Conservation (phyloP, 2,888 invertebrate species). For the Cryptophagus acutangulus region DNA sequence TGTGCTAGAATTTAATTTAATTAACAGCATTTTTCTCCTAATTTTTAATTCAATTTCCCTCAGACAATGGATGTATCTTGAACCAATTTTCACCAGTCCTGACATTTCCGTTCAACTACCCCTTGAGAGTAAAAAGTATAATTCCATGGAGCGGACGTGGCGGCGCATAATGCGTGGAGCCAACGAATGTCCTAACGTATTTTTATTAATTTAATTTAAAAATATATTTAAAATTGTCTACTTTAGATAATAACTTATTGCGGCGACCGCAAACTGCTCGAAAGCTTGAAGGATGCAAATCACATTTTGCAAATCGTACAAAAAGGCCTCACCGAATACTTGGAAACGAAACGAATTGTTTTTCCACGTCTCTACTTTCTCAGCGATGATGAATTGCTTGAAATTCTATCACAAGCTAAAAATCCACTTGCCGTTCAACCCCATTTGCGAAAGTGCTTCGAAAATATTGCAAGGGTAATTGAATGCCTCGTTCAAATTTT, state of each 20-base stretch:
- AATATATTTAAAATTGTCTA: conserved; percentile 7
- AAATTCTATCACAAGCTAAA: conserved; percentile 73
- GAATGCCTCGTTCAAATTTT: background rate
- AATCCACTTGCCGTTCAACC: conserved; percentile 76
- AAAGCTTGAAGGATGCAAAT: conserved; percentile 65
- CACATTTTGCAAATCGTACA: conserved; percentile 67
- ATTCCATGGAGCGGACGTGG: conserved; percentile 76
- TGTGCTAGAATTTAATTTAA: conserved; percentile 18
- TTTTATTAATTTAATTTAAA: conserved; percentile 8
- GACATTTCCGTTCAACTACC: conserved; percentile 77
- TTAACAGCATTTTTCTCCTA: too few species aligned
- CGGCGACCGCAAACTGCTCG: conserved; percentile 60
- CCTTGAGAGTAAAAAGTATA: conserved; percentile 72
- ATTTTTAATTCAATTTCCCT: too few species aligned
- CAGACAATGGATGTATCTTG: conserved; percentile 77
- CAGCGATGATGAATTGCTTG: conserved; percentile 76
- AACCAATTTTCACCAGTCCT: conserved; percentile 77
- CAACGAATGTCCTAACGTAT: conserved; percentile 62
- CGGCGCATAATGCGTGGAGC: conserved; percentile 69
- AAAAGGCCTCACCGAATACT: conserved; percentile 70
- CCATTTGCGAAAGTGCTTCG: conserved; percentile 78
- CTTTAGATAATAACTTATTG: conserved; percentile 60
- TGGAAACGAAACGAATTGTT: conserved; percentile 68
- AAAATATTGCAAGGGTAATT: conserved; percentile 63
- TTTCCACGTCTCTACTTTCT: conserved; percentile 79